Base-by-base conservation (phyloP, 1,140 invertebrate genomes). In the Oscheius sp. region DNA sequence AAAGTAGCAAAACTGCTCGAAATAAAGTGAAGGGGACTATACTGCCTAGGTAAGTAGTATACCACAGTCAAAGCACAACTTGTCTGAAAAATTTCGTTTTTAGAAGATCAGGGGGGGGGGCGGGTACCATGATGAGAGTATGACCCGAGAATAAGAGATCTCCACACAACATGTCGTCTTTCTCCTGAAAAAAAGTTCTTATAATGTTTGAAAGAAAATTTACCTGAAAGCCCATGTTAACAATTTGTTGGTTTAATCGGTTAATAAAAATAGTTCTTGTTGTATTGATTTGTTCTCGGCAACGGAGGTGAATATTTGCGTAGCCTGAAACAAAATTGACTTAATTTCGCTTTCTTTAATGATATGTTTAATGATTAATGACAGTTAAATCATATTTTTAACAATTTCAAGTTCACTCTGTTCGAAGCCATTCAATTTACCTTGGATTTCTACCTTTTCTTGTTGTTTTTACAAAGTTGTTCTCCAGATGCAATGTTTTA, bases 61-160 rank as follows among this genome's bases (percentile, higher is more conserved):
- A 26, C 49, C 4, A 55, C 23, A 13, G 49, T 20, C 49, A 55
- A 20, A 55, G 15, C 15, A 26, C 49, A 55, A 23, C 7, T 55
- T 15, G 28, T 26, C 49, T 55, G 49, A 55, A 55, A 55, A 42
- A 42, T 42, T 42, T n/a, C n/a, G 38, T 42, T 42, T 10, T 42
- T 64, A 65, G 64, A 76, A 66, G n/a, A 80, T n/a, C n/a, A n/a
- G n/a, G n/a, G n/a, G n/a, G n/a, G n/a, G n/a, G n/a, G n/a, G n/a
- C n/a, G n/a, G n/a, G 61, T 1, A 81, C 74, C 80, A 83, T 82
- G 26, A 84, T 67, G 10, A 83, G 65, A 0, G 82, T 84, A 62
- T 83, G 82, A 18, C 82, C 82, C 34, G 75, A 78, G 68, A 81
- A 83, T 1, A 83, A 66, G 2, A 84, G 55, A 70, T 83, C 82